These are phyloP conservation scores for Proales similis DNA, from an alignment of 1,140 invertebrate genomes.

Conservation along the genomic window DNA sequence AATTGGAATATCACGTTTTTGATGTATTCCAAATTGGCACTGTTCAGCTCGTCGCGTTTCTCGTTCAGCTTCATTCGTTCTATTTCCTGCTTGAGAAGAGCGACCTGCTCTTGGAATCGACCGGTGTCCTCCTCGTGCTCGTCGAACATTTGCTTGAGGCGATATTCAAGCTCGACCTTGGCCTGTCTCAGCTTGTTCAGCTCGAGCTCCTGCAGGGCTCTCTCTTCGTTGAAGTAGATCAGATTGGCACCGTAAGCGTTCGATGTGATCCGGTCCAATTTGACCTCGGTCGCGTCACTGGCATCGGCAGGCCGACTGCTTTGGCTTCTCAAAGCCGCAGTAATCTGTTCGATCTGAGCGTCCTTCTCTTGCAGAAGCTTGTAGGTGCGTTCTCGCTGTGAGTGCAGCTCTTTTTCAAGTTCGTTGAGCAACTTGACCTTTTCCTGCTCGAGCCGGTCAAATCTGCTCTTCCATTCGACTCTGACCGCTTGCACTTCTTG, in stretches of 20 bases:
- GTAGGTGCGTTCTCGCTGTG: slow-evolving; percentile 12
- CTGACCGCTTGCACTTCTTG: background rate
- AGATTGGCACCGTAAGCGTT: too few relatives aligned
- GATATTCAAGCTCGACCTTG: slow-evolving; percentile 19
- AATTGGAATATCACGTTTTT: slow-evolving; percentile 32
- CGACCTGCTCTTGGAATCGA: slow-evolving; percentile 1
- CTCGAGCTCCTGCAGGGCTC: slow-evolving; percentile 11
- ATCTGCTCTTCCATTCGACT: background rate
- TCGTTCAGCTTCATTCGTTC: slow-evolving; percentile 21
- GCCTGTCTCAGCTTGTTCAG: background rate
- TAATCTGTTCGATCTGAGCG: slow-evolving; percentile 3
- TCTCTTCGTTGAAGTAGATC: slow-evolving; percentile 10
- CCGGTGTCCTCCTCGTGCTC: slow-evolving; percentile 20
- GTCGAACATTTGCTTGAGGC: slow-evolving; percentile 11
- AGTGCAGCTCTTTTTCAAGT: slow-evolving; percentile 21
- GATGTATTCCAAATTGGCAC: slow-evolving; percentile 31
- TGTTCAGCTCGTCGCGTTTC: slow-evolving; percentile 9
- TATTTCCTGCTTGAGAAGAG: slow-evolving; percentile 25
- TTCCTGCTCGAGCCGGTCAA: background rate
- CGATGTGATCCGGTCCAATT: too few relatives aligned
- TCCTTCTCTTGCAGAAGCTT: slow-evolving; percentile 30
- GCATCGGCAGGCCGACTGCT: background rate
- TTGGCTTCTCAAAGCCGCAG: slow-evolving; percentile 1
- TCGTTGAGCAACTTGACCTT: background rate
- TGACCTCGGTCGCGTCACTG: too few relatives aligned